Conservation (phyloP, 2,888 invertebrate genomes). For the Hypomecis atomaria region DNA sequence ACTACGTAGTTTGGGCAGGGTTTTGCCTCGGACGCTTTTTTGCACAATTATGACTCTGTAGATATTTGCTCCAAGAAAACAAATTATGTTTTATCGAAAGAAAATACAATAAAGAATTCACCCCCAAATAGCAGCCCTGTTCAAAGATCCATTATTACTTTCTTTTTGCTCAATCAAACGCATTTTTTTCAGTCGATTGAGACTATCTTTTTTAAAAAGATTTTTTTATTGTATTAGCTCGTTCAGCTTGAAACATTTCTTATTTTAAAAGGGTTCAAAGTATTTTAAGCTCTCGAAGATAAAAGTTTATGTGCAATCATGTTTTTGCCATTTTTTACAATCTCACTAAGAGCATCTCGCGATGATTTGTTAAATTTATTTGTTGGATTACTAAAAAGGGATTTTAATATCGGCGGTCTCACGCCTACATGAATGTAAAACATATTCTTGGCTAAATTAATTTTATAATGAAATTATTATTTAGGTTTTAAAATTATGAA, state of each 20-base stretch:
- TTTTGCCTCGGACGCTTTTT: no score
- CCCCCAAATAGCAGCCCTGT: conserved; percentile 40
- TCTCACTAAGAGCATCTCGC: conserved; percentile 1
- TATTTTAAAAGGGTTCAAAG: conserved; percentile 18
- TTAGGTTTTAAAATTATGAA: no score
- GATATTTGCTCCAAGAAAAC: no score
- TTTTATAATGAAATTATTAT: no score
- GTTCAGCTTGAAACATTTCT: conserved; percentile 25
- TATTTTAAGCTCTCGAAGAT: conserved; percentile 13
- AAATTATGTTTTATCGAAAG: conserved; percentile 17
- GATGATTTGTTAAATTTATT: conserved; percentile 11
- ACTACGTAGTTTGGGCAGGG: no score
- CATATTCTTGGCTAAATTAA: no score
- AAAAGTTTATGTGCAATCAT: conserved; percentile 20
- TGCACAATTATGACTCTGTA: no score
- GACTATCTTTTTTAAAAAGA: conserved; percentile 35
- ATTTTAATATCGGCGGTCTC: no score
- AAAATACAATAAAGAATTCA: conserved; percentile 32
- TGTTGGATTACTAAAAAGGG: no score
- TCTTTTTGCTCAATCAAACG: conserved; percentile 46
- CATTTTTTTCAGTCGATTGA: conserved; percentile 39
- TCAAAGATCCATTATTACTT: conserved; percentile 38
- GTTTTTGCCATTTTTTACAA: conserved; percentile 13
- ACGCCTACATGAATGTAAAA: no score
- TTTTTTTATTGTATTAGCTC: conserved; percentile 29